Conservation (phyloP, 1,140 invertebrate genomes). For the Zaprionus camerounensis region DNA sequence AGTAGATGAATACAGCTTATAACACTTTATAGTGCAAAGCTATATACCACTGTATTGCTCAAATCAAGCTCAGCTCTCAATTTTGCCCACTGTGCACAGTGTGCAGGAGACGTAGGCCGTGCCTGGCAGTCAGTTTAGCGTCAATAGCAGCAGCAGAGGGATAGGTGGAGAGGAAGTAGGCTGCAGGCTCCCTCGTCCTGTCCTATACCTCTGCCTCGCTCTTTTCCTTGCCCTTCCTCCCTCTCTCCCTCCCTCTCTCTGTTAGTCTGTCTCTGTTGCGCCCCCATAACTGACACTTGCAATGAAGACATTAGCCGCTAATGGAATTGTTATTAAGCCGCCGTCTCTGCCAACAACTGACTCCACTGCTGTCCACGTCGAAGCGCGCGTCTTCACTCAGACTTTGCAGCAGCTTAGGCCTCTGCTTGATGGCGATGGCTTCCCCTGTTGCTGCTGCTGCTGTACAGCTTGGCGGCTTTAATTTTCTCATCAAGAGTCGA, state of each 20-base stretch:
- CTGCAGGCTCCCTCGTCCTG: neutral
- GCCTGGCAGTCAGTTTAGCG: slow-evolving; percentile 72
- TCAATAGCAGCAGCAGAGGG: slow-evolving; percentile 35
- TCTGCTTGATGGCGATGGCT: too few relatives aligned
- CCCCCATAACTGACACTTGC: slow-evolving; percentile 80
- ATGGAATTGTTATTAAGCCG: slow-evolving; percentile 82
- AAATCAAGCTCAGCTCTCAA: neutral
- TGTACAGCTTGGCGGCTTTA: slow-evolving; percentile 57
- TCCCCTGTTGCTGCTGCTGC: too few relatives aligned
- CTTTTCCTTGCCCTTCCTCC: neutral
- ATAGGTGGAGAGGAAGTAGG: neutral
- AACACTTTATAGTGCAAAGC: neutral
- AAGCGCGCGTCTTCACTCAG: slow-evolving; percentile 33
- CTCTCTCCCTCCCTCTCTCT: neutral
- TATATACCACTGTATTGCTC: neutral
- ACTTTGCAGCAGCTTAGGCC: slow-evolving; percentile 35
- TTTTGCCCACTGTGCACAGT: neutral
- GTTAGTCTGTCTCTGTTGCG: slow-evolving; percentile 30
- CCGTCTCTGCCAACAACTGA: slow-evolving; percentile 15
- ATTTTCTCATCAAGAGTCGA: slow-evolving; percentile 67
- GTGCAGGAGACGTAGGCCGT: slow-evolving; percentile 41
- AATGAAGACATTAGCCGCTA: slow-evolving; percentile 82
- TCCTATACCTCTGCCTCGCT: neutral
- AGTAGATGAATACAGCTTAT: too few relatives aligned
- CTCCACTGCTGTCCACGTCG: slow-evolving; percentile 10